phyloP scores from a whole-genome alignment of 2,113 vertebrate species.

The Phylloscopus trochiloides region DNA sequence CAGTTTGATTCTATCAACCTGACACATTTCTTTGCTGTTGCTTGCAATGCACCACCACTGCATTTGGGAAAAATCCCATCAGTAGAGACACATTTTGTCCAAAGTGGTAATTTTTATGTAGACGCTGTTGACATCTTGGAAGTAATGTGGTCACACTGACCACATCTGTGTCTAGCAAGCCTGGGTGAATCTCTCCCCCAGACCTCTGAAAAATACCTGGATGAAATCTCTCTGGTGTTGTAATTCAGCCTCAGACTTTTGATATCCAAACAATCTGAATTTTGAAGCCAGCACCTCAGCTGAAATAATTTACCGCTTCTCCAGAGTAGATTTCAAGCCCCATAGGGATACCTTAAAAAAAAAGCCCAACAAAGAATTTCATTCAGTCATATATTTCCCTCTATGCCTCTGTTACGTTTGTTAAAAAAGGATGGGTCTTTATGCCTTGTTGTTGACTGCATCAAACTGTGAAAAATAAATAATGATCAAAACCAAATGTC shows the following conservation, averaged over 20 bases:
- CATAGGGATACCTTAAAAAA: not conserved
- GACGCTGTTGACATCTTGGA: fast-evolving
- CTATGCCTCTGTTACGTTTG: not conserved
- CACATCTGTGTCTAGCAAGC: not conserved
- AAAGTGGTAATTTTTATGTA: not conserved
- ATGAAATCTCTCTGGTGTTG: not conserved
- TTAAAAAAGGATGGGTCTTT: not conserved
- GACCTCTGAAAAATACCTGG: not conserved
- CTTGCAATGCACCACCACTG: not conserved
- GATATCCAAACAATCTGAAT: not conserved
- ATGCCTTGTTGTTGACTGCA: constrained; percentile 35
- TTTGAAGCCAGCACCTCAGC: not conserved
- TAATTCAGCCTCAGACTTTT: not conserved
- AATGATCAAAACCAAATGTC: constrained; percentile 66
- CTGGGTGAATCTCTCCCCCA: not conserved
- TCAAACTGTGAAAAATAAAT: constrained; percentile 56
- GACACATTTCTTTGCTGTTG: not conserved
- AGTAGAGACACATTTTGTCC: not conserved
- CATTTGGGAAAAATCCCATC: not conserved
- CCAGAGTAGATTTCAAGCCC: not conserved
- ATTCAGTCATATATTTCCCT: not conserved
- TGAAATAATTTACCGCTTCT: not conserved
- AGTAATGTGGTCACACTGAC: not conserved
- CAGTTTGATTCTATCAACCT: not conserved
- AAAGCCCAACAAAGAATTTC: not conserved